These are phyloP conservation scores for Marisa cornuarietis DNA, from an alignment of 1,140 invertebrate genomes.

Conservation along the genomic window DNA sequence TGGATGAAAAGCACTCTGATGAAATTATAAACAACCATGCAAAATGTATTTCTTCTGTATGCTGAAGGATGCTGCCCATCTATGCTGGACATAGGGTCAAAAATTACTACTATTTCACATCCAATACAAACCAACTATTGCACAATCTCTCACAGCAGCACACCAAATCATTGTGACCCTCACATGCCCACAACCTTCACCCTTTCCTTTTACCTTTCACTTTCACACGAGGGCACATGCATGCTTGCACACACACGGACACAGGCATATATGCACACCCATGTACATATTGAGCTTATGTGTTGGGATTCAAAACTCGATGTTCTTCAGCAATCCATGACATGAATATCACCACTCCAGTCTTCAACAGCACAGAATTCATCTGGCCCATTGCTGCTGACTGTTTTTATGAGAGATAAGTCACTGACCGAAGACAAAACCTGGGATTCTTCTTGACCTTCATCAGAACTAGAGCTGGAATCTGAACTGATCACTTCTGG, in stretches of 20 bases:
- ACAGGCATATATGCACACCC: neutral
- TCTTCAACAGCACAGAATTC: neutral
- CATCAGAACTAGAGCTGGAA: slow-evolving; percentile 6
- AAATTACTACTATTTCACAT: neutral
- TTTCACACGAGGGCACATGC: slow-evolving; percentile 2
- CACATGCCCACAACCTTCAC: neutral
- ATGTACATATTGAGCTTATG: neutral
- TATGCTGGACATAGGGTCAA: neutral
- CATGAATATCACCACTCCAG: neutral
- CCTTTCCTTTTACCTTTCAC: neutral
- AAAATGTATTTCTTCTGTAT: no score
- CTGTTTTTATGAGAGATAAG: neutral
- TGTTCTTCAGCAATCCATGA: neutral
- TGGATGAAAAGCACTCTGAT: no score
- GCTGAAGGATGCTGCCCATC: neutral
- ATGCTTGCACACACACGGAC: neutral
- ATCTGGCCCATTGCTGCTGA: neutral
- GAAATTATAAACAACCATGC: no score
- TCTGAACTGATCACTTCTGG: slow-evolving; percentile 1
- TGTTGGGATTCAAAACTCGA: neutral
- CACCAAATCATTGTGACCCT: neutral
- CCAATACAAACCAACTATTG: neutral
- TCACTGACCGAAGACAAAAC: slow-evolving; percentile 2
- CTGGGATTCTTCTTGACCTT: neutral
- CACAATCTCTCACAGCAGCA: neutral